These are phyloP conservation scores for Macrostomum lignano DNA, from an alignment of 1,140 invertebrate species.

Conservation along the genomic window DNA sequence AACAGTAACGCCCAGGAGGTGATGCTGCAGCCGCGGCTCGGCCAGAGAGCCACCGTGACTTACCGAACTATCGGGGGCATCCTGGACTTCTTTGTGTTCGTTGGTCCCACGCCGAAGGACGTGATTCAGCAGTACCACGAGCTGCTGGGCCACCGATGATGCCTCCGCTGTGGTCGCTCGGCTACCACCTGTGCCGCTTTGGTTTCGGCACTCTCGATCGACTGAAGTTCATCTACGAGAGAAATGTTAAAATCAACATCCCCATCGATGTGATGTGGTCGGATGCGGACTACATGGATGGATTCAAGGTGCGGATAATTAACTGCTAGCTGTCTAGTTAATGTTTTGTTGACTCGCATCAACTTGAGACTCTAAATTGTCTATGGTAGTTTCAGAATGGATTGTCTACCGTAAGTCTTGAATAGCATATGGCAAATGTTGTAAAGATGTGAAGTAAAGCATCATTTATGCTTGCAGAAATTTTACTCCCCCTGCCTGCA, in stretches of 20 bases:
- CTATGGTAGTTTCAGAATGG: too few relatives aligned
- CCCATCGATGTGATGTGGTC: conserved; percentile 29
- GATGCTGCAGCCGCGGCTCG: conserved; percentile 9
- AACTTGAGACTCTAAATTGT: too few relatives aligned
- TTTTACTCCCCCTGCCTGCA: too few relatives aligned
- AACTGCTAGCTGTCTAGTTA: too few relatives aligned
- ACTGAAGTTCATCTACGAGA: conserved; percentile 28
- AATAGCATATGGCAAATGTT: too few relatives aligned
- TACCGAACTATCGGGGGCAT: conserved; percentile 20
- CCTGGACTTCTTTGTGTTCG: conserved; percentile 21
- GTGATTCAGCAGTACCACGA: conserved; percentile 40
- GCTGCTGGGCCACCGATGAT: conserved; percentile 45
- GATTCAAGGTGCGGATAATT: too few relatives aligned
- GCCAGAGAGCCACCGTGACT: conserved; percentile 14
- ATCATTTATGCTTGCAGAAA: too few relatives aligned
- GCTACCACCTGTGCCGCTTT: conserved; percentile 67
- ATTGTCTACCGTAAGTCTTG: too few relatives aligned
- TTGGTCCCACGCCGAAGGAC: conserved; percentile 35
- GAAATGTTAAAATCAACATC: conserved; percentile 40
- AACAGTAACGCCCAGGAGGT: conserved; percentile 19
- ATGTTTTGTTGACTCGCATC: too few relatives aligned
- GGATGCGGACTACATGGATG: conserved; percentile 23
- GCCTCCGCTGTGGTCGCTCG: conserved; percentile 63
- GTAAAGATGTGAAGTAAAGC: too few relatives aligned
- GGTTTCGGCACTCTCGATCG: conserved; percentile 13